These are phyloP conservation scores for Sycophaga agraensis DNA, from an alignment of 1,140 invertebrate genomes.

Conservation along the genomic window DNA sequence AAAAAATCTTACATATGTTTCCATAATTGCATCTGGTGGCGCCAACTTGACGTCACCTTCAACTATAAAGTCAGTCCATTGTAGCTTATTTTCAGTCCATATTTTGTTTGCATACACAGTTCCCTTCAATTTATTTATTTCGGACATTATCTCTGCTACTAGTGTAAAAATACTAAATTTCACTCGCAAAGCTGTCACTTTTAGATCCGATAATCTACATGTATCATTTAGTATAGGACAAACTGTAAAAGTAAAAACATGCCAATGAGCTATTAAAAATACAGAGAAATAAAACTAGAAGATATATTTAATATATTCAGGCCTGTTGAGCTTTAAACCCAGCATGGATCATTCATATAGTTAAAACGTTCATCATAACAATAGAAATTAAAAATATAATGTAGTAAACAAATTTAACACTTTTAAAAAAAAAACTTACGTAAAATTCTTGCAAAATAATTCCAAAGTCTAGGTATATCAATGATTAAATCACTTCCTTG, in stretches of 20 bases:
- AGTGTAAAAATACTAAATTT: constrained; percentile 55
- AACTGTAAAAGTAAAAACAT: constrained; percentile 45
- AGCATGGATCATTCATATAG: constrained; percentile 36
- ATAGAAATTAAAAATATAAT: too few relatives aligned
- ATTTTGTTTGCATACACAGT: constrained; percentile 60
- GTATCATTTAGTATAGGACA: constrained; percentile 54
- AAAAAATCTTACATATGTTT: too few relatives aligned
- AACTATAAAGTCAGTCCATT: constrained; percentile 62
- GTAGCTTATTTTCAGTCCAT: constrained; percentile 62
- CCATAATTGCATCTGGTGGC: too few relatives aligned
- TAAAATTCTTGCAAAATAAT: constrained; percentile 68
- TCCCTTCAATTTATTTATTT: constrained; percentile 60
- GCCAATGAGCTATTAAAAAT: background rate
- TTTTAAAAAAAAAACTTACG: constrained; percentile 50
- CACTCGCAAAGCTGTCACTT: constrained; percentile 45
- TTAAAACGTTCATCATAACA: constrained; percentile 18
- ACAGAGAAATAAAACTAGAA: constrained; percentile 7
- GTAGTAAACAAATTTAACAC: constrained; percentile 1
- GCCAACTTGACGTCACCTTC: too few relatives aligned
- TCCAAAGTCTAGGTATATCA: constrained; percentile 76
- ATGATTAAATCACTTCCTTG: constrained; percentile 70
- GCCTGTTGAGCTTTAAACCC: constrained; percentile 55
- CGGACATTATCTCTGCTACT: constrained; percentile 58
- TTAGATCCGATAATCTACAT: constrained; percentile 55
- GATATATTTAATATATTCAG: constrained; percentile 38